These are phyloP conservation scores for Leptopilina boulardi DNA, from an alignment of 1,140 invertebrate species.

Conservation along the genomic window DNA sequence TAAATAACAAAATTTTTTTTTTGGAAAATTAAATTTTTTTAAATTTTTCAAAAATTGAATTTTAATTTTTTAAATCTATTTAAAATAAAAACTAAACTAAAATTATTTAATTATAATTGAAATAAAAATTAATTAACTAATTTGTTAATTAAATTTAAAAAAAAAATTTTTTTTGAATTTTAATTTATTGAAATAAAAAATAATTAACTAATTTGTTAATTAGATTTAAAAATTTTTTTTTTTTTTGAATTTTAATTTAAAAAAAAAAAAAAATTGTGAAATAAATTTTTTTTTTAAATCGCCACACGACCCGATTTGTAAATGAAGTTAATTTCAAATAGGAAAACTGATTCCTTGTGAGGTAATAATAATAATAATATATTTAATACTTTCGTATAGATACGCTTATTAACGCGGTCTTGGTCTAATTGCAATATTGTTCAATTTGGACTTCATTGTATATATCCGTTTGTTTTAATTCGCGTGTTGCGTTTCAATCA, in stretches of 20 bases:
- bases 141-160: too few relatives aligned
- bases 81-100: too few relatives aligned
- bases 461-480: conserved; percentile 16
- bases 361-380: not conserved
- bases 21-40: too few relatives aligned
- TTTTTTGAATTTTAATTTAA: conserved; percentile 10
- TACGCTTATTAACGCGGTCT: conserved; percentile 67
- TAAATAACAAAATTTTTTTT: not conserved
- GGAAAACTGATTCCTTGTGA: conserved; percentile 6
- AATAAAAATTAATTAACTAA: too few relatives aligned
- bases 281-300: not conserved
- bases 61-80: too few relatives aligned
- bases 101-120: too few relatives aligned
- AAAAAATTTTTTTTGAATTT: too few relatives aligned
- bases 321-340: conserved; percentile 9
- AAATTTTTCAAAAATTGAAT: too few relatives aligned
- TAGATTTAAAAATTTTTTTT: conserved; percentile 25
- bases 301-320: not conserved
- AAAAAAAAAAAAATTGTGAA: conserved; percentile 14
- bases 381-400: conserved; percentile 33
- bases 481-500: conserved; percentile 11
- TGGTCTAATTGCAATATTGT: conserved; percentile 66
- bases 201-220: too few relatives aligned
- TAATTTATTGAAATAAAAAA: too few relatives aligned
- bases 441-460: not conserved